Evolutionary conservation across 2,797 vertebrate species (phyloP).

Genomic region (Enteromius fasciolatus): DNA sequence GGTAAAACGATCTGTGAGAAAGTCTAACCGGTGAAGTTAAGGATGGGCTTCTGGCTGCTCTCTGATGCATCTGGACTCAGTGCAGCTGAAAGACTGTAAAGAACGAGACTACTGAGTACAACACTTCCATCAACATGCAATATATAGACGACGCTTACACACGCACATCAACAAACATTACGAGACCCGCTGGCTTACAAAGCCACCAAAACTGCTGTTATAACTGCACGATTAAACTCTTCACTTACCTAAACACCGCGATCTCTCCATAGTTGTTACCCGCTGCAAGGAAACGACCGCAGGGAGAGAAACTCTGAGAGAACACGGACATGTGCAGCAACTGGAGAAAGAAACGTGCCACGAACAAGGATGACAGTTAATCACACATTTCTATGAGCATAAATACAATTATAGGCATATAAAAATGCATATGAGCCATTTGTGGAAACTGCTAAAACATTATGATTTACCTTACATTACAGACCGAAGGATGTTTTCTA

Average conservation of each 20-base stretch:
- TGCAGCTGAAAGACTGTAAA: slow-evolving; percentile 82
- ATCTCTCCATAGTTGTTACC: slow-evolving; percentile 91
- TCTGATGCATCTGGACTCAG: slow-evolving; percentile 85
- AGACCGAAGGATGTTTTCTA: not conserved
- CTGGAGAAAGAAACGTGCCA: slow-evolving; percentile 64
- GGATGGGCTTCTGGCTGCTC: slow-evolving; percentile 80
- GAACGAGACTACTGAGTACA: not conserved
- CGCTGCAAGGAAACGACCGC: slow-evolving; percentile 85
- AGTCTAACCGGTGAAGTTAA: slow-evolving; percentile 82
- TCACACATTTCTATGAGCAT: not conserved
- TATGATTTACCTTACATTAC: not conserved
- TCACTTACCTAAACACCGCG: slow-evolving; percentile 84
- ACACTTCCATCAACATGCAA: not conserved
- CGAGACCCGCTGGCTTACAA: not conserved
- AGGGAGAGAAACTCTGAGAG: slow-evolving; percentile 88
- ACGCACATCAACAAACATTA: not conserved
- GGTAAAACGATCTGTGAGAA: not conserved
- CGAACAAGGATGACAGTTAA: not conserved
- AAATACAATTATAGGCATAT: not conserved
- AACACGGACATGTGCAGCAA: slow-evolving; percentile 89
- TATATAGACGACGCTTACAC: not conserved
- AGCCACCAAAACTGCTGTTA: not conserved
- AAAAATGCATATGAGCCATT: not conserved
- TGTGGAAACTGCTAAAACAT: not conserved
- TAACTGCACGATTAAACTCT: not conserved